Conservation (phyloP, 2,797 vertebrate genomes). For the Rhinatrema bivittatum region DNA sequence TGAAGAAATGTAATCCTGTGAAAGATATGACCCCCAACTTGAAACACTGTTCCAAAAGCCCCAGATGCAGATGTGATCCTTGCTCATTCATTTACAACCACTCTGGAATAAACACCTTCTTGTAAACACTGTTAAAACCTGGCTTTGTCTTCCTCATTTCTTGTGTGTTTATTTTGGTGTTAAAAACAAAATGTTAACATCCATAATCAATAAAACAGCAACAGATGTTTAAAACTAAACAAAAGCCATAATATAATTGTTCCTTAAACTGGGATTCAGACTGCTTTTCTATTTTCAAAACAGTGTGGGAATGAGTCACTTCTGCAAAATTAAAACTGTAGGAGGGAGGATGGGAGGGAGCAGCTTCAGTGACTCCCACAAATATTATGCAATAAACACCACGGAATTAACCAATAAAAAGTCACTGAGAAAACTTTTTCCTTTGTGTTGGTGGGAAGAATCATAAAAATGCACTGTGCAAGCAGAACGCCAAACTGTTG, state of each 20-base stretch:
- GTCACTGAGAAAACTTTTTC: constrained; percentile 2
- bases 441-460: not conserved
- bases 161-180: constrained; percentile 46
- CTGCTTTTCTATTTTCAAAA: constrained; percentile 7
- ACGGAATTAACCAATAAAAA: not conserved
- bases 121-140: constrained; percentile 35
- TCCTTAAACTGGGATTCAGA: not conserved
- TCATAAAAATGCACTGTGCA: not conserved
- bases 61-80: constrained; percentile 26
- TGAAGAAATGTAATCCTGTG: constrained; percentile 21
- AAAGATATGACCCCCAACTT: too few relatives aligned
- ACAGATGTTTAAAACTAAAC: constrained; percentile 49
- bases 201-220: constrained; percentile 44
- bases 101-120: constrained; percentile 36
- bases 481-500: constrained; percentile 12
- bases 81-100: constrained; percentile 40
- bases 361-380: not conserved
- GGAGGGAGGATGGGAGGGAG: not conserved
- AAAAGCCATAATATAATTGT: constrained; percentile 6
- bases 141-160: constrained; percentile 46
- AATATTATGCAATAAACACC: not conserved
- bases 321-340: not conserved
- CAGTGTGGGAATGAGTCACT: not conserved
- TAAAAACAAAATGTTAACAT: constrained; percentile 50
- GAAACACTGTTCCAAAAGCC: constrained; percentile 16